phyloP scores from a whole-genome alignment of 2,797 vertebrate genomes.

The Taeniopygia guttata region DNA sequence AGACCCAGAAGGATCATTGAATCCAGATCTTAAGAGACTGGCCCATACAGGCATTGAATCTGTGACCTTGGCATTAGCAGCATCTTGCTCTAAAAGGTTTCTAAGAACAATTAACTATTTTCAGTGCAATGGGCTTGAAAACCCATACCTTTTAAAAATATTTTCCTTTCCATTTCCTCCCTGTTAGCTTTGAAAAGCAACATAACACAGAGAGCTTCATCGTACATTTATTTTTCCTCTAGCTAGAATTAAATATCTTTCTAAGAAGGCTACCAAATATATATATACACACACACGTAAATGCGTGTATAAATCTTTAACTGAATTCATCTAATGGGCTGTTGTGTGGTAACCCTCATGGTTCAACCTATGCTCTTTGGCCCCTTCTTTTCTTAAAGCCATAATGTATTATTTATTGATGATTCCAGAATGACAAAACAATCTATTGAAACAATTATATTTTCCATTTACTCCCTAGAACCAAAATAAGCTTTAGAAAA shows the following conservation, averaged over 20 bases:
- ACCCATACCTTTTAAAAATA: not conserved
- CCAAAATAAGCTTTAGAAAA: not conserved
- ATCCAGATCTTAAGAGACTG: not conserved
- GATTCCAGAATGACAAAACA: not conserved
- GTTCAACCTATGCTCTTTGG: not conserved
- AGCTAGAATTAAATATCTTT: not conserved
- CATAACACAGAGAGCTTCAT: not conserved
- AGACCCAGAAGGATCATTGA: not conserved
- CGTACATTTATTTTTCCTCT: not conserved
- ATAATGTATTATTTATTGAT: not conserved
- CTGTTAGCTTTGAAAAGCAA: not conserved
- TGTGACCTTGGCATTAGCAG: fast-evolving
- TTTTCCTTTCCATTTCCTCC: not conserved
- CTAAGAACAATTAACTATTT: not conserved
- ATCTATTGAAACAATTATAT: not conserved
- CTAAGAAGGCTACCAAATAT: not conserved
- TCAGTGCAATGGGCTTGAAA: not conserved
- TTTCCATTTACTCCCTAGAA: not conserved
- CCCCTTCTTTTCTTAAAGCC: not conserved
- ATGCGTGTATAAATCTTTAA: not conserved
- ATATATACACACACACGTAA: fast-evolving
- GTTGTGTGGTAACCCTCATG: not conserved
- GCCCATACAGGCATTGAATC: fast-evolving
- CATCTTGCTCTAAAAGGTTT: not conserved
- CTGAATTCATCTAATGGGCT: fast-evolving